phyloP scores from a whole-genome alignment of 2,113 vertebrate species.

The Macquaria australasica region DNA sequence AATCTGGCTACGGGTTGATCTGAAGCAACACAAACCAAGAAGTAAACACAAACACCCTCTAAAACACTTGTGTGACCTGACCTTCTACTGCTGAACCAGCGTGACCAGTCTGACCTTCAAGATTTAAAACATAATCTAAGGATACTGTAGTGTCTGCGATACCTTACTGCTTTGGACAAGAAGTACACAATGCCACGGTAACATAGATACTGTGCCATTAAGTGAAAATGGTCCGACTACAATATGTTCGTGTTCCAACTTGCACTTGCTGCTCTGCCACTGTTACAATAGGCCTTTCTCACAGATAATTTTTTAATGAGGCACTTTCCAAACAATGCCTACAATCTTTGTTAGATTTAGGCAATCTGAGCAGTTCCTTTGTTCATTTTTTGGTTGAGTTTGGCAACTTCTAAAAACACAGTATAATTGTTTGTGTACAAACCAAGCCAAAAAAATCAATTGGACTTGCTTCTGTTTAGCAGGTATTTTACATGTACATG shows the following conservation, averaged over 20 bases:
- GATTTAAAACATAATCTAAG: background rate
- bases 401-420: background rate
- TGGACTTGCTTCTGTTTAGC: background rate
- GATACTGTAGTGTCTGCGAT: background rate
- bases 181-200: background rate
- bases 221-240: background rate
- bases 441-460: background rate
- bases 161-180: background rate
- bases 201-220: background rate
- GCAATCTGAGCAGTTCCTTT: background rate
- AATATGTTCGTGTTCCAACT: background rate
- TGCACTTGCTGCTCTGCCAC: conserved; percentile 9
- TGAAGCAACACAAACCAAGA: conserved; percentile 25
- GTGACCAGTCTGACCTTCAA: conserved; percentile 38
- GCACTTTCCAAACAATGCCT: background rate
- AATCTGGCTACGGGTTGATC: conserved; percentile 70
- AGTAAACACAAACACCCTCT: conserved; percentile 37
- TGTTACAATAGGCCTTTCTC: background rate
- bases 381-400: background rate
- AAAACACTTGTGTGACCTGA: background rate
- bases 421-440: background rate
- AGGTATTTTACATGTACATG: background rate
- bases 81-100: conserved; percentile 18
- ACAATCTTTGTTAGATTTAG: background rate
- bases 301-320: background rate